Conservation (phyloP, 2,888 invertebrate genomes). For the Panorpa germanica region DNA sequence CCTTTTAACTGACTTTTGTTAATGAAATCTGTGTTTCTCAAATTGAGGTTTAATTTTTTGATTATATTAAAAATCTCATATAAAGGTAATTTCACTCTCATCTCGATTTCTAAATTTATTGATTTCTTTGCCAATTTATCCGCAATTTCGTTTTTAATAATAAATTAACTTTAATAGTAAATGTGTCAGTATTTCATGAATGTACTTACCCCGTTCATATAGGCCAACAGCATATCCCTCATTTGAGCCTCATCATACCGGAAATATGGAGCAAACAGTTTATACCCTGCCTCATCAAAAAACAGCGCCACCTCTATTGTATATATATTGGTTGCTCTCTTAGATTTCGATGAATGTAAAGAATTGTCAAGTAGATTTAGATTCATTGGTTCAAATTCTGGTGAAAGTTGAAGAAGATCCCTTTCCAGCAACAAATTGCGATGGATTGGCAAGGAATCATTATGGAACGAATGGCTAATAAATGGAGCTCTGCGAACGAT, state of each 20-base stretch:
- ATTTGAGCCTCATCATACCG: conserved; percentile 42
- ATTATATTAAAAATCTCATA: too few relatives aligned
- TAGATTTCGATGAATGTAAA: conserved; percentile 7
- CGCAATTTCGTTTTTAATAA: conserved; percentile 1
- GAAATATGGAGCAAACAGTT: conserved; percentile 46
- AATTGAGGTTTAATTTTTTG: too few relatives aligned
- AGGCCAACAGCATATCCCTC: conserved; percentile 57
- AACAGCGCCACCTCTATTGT: conserved; percentile 56
- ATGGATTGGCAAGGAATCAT: conserved; percentile 23
- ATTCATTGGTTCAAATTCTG: conserved; percentile 3
- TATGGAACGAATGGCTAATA: conserved; percentile 22
- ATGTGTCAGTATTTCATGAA: too few relatives aligned
- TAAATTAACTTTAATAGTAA: too few relatives aligned
- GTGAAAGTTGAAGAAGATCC: conserved; percentile 7
- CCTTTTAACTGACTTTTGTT: too few relatives aligned
- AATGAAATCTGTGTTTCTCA: too few relatives aligned
- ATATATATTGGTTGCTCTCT: too few relatives aligned
- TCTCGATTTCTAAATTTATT: too few relatives aligned
- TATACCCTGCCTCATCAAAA: conserved; percentile 54
- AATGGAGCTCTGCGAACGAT: conserved; percentile 34
- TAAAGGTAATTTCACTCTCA: too few relatives aligned
- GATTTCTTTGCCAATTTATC: too few relatives aligned
- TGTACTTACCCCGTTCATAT: conserved; percentile 47
- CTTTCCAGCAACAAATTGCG: conserved; percentile 11
- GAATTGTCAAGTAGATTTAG: background rate